These are phyloP conservation scores for Phengaris arion DNA, from an alignment of 2,888 invertebrate species.

Conservation along the genomic window DNA sequence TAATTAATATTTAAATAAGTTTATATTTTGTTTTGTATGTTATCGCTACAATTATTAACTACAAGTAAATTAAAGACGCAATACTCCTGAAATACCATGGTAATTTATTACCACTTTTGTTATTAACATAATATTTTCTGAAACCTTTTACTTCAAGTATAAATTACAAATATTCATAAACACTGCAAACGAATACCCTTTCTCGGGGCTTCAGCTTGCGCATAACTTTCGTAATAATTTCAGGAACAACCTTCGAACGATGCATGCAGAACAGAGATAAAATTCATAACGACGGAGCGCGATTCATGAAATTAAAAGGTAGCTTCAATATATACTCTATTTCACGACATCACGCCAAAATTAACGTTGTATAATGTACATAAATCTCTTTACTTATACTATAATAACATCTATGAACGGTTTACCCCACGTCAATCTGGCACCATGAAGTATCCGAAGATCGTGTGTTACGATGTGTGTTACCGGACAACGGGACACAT, in stretches of 20 bases:
- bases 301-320: background rate
- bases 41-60: too few species aligned
- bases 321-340: background rate
- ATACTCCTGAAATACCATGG: too few species aligned
- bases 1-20: too few species aligned
- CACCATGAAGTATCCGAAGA: too few species aligned
- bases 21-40: too few species aligned
- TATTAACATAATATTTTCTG: background rate
- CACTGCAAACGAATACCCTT: conserved; percentile 6
- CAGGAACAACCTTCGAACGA: background rate
- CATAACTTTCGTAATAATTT: conserved; percentile 27
- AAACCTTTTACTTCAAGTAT: background rate
- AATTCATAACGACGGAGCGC: background rate
- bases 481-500: too few species aligned
- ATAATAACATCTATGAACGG: too few species aligned
- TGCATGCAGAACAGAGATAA: conserved; percentile 23
- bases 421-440: too few species aligned
- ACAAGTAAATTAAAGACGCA: too few species aligned
- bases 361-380: background rate
- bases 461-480: too few species aligned
- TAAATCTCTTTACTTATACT: too few species aligned
- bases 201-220: background rate
- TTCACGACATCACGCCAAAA: background rate
- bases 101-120: background rate
- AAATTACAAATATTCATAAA: conserved; percentile 1